phyloP scores from a whole-genome alignment of 2,888 invertebrate species.

The Trisateles emortualis region DNA sequence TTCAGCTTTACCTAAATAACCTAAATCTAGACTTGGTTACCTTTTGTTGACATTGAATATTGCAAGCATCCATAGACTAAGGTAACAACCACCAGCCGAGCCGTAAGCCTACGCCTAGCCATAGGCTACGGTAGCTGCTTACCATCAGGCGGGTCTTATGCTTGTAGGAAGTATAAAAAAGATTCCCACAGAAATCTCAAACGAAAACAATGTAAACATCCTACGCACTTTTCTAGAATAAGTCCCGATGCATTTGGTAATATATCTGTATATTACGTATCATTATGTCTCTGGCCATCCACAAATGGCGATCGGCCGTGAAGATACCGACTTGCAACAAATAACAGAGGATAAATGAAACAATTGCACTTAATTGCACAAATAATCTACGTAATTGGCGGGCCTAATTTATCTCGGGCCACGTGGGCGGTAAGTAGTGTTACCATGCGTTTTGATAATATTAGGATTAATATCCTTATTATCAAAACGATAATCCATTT shows the following conservation, averaged over 20 bases:
- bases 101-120: too few relatives aligned
- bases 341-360: constrained; percentile 45
- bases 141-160: too few relatives aligned
- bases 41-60: too few relatives aligned
- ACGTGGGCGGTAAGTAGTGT: constrained; percentile 44
- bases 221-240: constrained; percentile 10
- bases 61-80: too few relatives aligned
- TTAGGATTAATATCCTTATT: neutral
- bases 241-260: constrained; percentile 2
- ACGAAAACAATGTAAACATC: constrained; percentile 4
- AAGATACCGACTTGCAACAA: constrained; percentile 37
- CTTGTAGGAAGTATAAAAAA: too few relatives aligned
- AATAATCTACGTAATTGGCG: constrained; percentile 64
- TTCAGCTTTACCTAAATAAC: too few relatives aligned
- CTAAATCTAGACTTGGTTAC: too few relatives aligned
- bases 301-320: constrained; percentile 29
- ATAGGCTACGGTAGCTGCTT: too few relatives aligned
- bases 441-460: constrained; percentile 15
- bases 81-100: too few relatives aligned
- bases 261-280: constrained; percentile 1
- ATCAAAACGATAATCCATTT: too few relatives aligned
- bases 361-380: constrained; percentile 64
- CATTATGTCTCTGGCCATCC: constrained; percentile 22
- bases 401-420: constrained; percentile 48
- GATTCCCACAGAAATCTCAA: neutral